Conservation (phyloP, 2,888 invertebrate species). For the Bimastos eiseni region DNA sequence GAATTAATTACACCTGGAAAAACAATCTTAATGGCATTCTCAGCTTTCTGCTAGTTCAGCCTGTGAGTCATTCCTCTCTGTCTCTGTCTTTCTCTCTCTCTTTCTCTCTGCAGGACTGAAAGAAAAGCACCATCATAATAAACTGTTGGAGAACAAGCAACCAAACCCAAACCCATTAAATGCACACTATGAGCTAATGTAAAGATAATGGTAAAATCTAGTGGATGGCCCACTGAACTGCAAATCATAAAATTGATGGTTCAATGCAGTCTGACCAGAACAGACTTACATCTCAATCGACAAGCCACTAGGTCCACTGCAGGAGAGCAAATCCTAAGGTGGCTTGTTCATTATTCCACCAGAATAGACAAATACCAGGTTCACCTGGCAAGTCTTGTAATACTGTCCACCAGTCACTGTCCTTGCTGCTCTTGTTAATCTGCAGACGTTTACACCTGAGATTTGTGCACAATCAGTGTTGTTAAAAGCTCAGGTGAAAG, state of each 20-base stretch:
- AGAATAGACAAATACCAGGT: not conserved
- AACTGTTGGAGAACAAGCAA: not conserved
- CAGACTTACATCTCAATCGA: not conserved
- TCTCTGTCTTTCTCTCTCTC: not conserved
- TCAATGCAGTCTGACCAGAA: not conserved
- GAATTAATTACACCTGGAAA: conserved; percentile 13
- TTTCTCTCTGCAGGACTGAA: not conserved
- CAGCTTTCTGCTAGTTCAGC: not conserved
- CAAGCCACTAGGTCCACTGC: not conserved
- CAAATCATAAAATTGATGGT: not conserved
- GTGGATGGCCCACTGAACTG: not conserved
- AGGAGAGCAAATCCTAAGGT: not conserved
- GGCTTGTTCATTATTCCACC: not conserved
- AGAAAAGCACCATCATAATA: not conserved
- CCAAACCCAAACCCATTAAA: not conserved
- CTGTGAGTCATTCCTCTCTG: not conserved
- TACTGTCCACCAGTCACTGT: not conserved
- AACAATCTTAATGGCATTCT: conserved; percentile 13
- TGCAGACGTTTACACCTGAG: not conserved
- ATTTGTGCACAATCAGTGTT: not conserved
- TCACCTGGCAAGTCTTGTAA: not conserved
- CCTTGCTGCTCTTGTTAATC: not conserved
- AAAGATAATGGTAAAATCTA: not conserved
- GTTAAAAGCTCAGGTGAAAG: not conserved
- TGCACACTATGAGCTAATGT: not conserved